phyloP scores from a whole-genome alignment of 2,888 invertebrate species.

The Penaeus monodon region DNA sequence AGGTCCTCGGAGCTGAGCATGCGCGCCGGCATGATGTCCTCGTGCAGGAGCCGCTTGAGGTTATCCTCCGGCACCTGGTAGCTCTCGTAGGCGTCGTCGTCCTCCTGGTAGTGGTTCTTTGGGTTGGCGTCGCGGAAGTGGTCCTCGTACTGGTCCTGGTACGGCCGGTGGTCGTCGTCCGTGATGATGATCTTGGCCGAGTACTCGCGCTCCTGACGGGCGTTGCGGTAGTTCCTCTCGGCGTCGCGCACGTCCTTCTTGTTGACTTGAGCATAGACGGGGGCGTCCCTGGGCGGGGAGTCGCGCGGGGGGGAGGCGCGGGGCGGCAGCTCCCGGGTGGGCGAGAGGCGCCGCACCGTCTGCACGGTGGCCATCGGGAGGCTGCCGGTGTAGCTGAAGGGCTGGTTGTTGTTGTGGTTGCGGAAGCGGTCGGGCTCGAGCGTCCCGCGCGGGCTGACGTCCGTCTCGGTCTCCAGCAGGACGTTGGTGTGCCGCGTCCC shows the following conservation, averaged over 20 bases:
- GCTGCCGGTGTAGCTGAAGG: constrained; percentile 52
- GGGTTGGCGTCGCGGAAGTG: constrained; percentile 21
- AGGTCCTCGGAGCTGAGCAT: constrained; percentile 30
- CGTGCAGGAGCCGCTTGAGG: constrained; percentile 19
- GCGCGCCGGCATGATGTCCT: constrained; percentile 23
- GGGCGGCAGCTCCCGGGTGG: constrained; percentile 10
- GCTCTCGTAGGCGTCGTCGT: constrained; percentile 63
- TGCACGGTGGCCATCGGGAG: constrained; percentile 34
- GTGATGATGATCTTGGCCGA: constrained; percentile 65
- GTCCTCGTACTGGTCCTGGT: constrained; percentile 30
- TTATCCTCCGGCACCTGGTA: constrained; percentile 55
- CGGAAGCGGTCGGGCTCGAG: constrained; percentile 37
- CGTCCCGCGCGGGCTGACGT: constrained; percentile 19
- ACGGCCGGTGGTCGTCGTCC: constrained; percentile 33
- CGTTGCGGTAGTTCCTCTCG: constrained; percentile 36
- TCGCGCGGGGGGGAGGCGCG: constrained; percentile 13
- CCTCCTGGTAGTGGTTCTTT: constrained; percentile 34
- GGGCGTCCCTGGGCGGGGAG: constrained; percentile 41
- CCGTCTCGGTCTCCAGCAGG: constrained; percentile 12
- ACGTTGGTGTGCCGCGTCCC: neutral
- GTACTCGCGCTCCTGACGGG: constrained; percentile 54
- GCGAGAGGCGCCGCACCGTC: constrained; percentile 36
- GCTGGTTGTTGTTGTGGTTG: constrained; percentile 58
- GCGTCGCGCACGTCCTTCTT: constrained; percentile 37
- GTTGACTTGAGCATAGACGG: constrained; percentile 58